A percentile compares a stretch with the other conserved stretches of the same genome.
These are phyloP conservation scores for Spea bombifrons DNA, from an alignment of 2,113 vertebrate species.

Conservation along the genomic window DNA sequence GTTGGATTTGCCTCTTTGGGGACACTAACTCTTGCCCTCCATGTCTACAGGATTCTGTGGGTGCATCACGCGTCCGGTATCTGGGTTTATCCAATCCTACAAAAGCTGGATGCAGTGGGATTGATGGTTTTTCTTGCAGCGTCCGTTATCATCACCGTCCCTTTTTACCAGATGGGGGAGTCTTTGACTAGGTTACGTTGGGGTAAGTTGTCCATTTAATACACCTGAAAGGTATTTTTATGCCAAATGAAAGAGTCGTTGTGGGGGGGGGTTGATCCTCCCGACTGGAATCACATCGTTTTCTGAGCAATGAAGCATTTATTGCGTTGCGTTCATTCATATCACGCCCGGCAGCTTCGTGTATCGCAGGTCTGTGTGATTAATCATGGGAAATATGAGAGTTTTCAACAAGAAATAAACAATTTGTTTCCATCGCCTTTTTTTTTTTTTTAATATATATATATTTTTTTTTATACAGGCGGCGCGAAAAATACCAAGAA, in stretches of 20 bases:
- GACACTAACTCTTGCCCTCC: background rate
- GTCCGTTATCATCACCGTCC: constrained; percentile 47
- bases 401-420: no score
- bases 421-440: no score
- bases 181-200: constrained; percentile 48
- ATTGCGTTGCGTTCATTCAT: no score
- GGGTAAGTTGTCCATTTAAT: constrained; percentile 39
- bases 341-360: no score
- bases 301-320: no score
- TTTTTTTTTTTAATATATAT: no score
- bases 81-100: constrained; percentile 63
- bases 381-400: no score
- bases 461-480: background rate
- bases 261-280: no score
- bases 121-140: constrained; percentile 52
- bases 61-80: constrained; percentile 53
- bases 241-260: no score
- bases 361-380: no score
- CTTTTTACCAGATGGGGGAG: constrained; percentile 59
- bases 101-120: constrained; percentile 52
- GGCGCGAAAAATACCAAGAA: background rate
- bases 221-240: background rate
- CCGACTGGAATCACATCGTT: no score
- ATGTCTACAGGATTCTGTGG: constrained; percentile 54
- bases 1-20: no score